Conservation (phyloP, 1,140 invertebrate species). For the Drosophila funebris region DNA sequence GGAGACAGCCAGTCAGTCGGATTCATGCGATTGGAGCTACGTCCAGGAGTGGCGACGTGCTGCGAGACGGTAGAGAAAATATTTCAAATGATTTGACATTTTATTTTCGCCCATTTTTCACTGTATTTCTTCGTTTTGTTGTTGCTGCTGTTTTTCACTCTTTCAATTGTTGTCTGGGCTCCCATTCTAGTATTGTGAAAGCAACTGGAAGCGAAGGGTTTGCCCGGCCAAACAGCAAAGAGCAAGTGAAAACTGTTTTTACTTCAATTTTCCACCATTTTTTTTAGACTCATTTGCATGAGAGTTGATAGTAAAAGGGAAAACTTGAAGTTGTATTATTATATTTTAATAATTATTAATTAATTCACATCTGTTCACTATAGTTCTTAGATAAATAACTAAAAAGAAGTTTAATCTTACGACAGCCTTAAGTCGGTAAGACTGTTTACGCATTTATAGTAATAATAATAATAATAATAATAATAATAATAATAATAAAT, state of each 20-base stretch:
- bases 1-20: constrained; percentile 61
- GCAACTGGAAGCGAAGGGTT: background rate
- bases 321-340: constrained; percentile 1
- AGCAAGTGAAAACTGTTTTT: constrained; percentile 40
- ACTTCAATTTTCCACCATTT: background rate
- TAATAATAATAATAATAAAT: no score
- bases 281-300: constrained; percentile 15
- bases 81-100: constrained; percentile 55
- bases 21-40: constrained; percentile 88
- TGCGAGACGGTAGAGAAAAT: constrained; percentile 76
- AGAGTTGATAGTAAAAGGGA: constrained; percentile 25
- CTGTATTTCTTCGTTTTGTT: constrained; percentile 14
- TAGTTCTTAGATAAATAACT: background rate
- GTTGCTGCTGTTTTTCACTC: constrained; percentile 34
- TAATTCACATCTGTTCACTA: background rate
- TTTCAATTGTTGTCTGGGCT: constrained; percentile 28
- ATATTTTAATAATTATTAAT: background rate
- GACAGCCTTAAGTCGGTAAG: no score
- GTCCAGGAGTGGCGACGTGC: constrained; percentile 88
- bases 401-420: no score
- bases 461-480: no score
- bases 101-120: constrained; percentile 37
- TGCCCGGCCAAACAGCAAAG: background rate
- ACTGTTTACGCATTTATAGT: no score
- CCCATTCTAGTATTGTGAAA: constrained; percentile 36